Base-by-base conservation (phyloP, 2,888 invertebrate genomes). In the Rotaria macrura region DNA sequence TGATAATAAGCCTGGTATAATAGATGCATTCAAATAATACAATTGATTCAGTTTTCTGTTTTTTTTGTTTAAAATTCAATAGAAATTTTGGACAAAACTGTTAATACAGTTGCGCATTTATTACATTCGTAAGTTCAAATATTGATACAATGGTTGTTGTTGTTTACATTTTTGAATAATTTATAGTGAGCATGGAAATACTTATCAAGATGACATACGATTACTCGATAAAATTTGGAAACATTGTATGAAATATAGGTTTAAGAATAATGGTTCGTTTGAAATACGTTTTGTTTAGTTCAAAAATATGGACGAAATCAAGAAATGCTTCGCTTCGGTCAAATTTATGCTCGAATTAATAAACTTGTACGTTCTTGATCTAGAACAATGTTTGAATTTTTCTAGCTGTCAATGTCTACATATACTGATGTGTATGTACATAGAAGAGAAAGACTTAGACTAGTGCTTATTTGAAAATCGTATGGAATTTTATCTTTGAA, bases 281-380 rank as follows among this genome's bases (percentile, higher is more conserved):
- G 43, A 25, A n/a, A 25, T 38, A 40, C 43, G 7, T 25, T 1
- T 49, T 17, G 49, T 40, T 25, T 79, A 79, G 79, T 79, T 79
- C 43, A 79, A 79, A 79, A 79, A 79, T 79, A 79, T 79, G 79
- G 79, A 43, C 25, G 79, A 79, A 79, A 79, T 79, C 79, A 79
- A 79, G 79, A 79, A n/a, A 43, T 43, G 79, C 40, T 79, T 79
- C 79, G 79, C 43, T 79, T 79, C n/a, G 79, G 79, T 9, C 79
- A 79, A 79, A 25, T 43, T 2, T 79, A 79, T 79, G 79, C 79
- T 25, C 40, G 79, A n/a, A 1, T 79, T 10, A 79, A 43, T 43
- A 79, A 79, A 43, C 43, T 79, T 25, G 79, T 79, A n/a, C 23
- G 43, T 79, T 25, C 43, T 43, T 43, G 3, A 17, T 17, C 0